Percentiles rank a stretch among this genome's conserved stretches.
phyloP scores from a whole-genome alignment of 2,888 invertebrate genomes.

The Pollenia angustigena region DNA sequence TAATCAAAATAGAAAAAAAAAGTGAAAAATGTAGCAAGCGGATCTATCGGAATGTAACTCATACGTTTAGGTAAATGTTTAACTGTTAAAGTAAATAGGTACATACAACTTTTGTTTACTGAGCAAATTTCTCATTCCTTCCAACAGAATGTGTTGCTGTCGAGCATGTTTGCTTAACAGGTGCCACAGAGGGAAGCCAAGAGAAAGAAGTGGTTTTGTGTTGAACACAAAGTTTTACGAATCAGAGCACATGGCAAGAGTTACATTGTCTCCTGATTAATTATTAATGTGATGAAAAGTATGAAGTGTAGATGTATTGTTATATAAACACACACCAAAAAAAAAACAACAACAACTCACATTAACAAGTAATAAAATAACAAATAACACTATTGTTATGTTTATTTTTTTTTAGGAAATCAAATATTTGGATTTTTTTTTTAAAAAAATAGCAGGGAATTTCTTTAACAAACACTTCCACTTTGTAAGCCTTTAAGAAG shows the following conservation, averaged over 20 bases:
- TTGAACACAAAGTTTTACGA: not conserved
- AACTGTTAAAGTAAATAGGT: not conserved
- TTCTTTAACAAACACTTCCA: too few relatives aligned
- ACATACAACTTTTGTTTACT: not conserved
- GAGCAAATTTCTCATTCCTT: not conserved
- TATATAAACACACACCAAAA: too few relatives aligned
- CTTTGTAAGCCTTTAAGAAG: too few relatives aligned
- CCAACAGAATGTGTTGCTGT: not conserved
- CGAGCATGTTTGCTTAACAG: not conserved
- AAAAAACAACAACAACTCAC: too few relatives aligned
- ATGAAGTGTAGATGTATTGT: not conserved
- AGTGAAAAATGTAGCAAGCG: too few relatives aligned
- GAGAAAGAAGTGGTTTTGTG: not conserved
- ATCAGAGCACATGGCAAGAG: not conserved
- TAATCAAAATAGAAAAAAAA: too few relatives aligned
- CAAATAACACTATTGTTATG: too few relatives aligned
- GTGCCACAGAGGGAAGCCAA: not conserved
- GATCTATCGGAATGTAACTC: too few relatives aligned
- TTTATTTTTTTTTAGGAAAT: too few relatives aligned
- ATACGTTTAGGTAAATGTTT: not conserved
- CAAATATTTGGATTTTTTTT: too few relatives aligned
- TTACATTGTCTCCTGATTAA: conserved; percentile 3
- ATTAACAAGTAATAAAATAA: too few relatives aligned
- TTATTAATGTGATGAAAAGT: not conserved
- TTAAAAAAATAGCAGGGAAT: too few relatives aligned